A percentile compares a stretch with the other conserved stretches of the same genome.
Evolutionary conservation across 2,113 vertebrate genomes (phyloP).

Genomic region (Microtus oregoni): DNA sequence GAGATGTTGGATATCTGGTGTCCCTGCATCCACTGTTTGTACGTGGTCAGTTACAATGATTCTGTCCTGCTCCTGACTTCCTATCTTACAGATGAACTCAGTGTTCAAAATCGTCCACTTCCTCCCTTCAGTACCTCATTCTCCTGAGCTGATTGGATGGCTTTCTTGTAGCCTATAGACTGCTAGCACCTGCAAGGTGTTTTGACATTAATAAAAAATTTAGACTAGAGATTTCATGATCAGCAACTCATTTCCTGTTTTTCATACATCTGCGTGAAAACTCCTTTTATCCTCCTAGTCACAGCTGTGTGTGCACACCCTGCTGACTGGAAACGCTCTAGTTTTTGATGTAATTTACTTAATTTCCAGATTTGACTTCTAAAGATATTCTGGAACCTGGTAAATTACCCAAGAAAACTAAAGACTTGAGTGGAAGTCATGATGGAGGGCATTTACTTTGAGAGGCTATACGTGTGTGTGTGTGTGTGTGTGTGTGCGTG

Average conservation of each 20-base stretch:
- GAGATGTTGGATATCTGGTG: not conserved
- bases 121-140: not conserved
- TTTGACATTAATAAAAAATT: not conserved
- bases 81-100: not conserved
- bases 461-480: not conserved
- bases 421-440: not conserved
- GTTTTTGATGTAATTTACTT: slow-evolving; percentile 24
- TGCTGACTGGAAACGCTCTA: slow-evolving; percentile 24
- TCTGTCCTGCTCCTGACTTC: not conserved
- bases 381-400: not conserved
- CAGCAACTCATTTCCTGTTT: slow-evolving; percentile 64
- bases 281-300: not conserved
- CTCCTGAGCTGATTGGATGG: not conserved
- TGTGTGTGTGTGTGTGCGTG: not conserved
- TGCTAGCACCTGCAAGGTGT: not conserved
- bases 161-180: not conserved
- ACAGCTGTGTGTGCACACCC: not conserved
- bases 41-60: too few species aligned
- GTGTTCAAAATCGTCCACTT: not conserved
- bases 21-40: not conserved
- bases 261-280: slow-evolving; percentile 33
- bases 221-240: slow-evolving; percentile 30
- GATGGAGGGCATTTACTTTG: slow-evolving; percentile 31
- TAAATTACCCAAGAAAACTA: not conserved
- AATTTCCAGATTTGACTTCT: slow-evolving; percentile 9